Percentiles rank a stretch among this genome's conserved stretches.
phyloP scores from a whole-genome alignment of 2,113 vertebrate species.

The Macaca mulatta region DNA sequence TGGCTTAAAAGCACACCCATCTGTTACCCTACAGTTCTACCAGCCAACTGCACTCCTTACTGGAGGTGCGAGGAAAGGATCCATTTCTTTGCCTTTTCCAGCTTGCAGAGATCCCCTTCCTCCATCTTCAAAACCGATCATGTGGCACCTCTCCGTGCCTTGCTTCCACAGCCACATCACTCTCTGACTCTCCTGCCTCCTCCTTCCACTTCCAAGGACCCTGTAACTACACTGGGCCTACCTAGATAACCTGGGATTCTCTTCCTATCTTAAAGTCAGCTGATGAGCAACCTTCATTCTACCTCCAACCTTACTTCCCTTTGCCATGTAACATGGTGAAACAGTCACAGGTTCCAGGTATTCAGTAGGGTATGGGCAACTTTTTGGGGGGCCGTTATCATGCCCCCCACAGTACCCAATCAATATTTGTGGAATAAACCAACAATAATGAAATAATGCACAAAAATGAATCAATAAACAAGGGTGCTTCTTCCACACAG shows the following conservation, averaged over 20 bases:
- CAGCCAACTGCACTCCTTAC: not conserved
- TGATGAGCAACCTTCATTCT: not conserved
- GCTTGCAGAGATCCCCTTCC: not conserved
- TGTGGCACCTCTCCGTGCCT: not conserved
- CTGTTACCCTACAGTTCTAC: not conserved
- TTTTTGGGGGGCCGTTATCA: not conserved
- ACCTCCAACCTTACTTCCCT: not conserved
- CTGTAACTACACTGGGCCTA: not conserved
- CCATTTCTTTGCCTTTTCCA: not conserved
- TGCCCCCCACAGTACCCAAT: not conserved
- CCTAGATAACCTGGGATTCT: not conserved
- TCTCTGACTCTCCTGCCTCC: not conserved
- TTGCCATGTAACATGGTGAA: not conserved
- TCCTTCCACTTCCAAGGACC: not conserved
- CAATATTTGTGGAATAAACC: not conserved
- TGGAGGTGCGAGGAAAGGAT: not conserved
- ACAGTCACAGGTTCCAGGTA: not conserved
- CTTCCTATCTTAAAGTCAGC: not conserved
- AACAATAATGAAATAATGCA: not conserved
- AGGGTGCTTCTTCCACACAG: not conserved
- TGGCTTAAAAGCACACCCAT: not conserved
- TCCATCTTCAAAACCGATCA: not conserved
- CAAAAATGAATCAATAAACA: not conserved
- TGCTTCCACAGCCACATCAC: not conserved
- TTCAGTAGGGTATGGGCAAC: not conserved